phyloP scores from a whole-genome alignment of 2,797 vertebrate genomes.

The Sylvilagus floridanus region DNA sequence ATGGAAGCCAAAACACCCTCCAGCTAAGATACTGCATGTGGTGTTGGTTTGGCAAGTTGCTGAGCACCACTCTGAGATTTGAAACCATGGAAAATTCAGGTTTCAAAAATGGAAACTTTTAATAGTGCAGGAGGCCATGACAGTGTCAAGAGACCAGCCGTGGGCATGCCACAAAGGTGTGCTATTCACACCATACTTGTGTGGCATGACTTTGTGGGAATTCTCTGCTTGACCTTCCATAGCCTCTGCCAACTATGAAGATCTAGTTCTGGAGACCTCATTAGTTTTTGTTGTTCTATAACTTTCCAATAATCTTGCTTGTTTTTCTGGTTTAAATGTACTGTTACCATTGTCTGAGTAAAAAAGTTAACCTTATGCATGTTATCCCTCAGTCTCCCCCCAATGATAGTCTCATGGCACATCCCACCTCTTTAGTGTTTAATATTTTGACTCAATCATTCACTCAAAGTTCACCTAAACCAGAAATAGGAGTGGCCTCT shows the following conservation, averaged over 20 bases:
- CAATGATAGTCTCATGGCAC: not conserved
- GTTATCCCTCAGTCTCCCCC: no score
- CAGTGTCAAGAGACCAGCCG: not conserved
- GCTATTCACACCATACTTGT: accelerated
- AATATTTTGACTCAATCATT: not conserved
- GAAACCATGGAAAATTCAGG: not conserved
- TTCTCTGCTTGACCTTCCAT: not conserved
- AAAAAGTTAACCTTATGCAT: not conserved
- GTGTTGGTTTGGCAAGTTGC: not conserved
- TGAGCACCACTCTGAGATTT: not conserved
- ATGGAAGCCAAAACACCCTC: not conserved
- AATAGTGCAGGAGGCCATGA: not conserved
- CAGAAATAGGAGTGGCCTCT: not conserved
- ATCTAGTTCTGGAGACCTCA: not conserved
- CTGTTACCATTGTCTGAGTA: not conserved
- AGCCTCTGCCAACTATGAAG: not conserved
- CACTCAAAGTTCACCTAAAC: not conserved
- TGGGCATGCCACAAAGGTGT: accelerated
- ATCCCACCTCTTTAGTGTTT: not conserved
- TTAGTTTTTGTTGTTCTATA: not conserved
- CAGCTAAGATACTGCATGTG: not conserved
- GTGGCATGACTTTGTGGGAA: accelerated
- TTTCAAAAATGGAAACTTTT: not conserved
- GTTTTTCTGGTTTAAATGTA: not conserved
- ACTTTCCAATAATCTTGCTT: not conserved